Percentiles rank a stretch among this genome's conserved stretches.
Conservation (phyloP, 2,797 vertebrate species). For the Calcarius lapponicus region DNA sequence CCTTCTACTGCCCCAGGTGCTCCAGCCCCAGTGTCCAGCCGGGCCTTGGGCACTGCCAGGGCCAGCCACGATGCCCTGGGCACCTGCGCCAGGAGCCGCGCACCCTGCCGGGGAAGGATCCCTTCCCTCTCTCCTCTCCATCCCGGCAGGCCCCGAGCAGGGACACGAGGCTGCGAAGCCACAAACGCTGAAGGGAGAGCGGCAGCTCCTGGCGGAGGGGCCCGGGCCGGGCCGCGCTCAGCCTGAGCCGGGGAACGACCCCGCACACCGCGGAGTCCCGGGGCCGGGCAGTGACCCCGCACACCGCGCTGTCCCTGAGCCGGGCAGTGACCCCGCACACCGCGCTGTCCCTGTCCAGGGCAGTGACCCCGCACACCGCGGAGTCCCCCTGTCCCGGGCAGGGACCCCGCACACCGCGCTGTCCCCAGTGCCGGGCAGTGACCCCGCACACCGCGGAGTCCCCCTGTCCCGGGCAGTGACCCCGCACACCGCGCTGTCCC, state of each 20-base stretch:
- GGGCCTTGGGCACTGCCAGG: neutral
- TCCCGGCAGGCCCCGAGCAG: neutral
- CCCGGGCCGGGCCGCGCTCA: neutral
- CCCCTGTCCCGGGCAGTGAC: too few species aligned
- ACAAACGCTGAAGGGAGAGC: neutral
- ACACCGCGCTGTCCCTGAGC: too few species aligned
- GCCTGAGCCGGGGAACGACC: neutral
- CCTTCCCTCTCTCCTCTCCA: neutral
- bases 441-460: too few species aligned
- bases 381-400: too few species aligned
- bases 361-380: too few species aligned
- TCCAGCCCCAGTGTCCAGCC: neutral
- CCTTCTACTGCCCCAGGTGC: neutral
- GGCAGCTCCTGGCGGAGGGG: neutral
- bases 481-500: too few species aligned
- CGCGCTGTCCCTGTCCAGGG: too few species aligned
- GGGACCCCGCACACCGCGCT: too few species aligned
- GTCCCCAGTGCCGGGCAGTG: too few species aligned
- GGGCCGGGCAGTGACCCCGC: too few species aligned
- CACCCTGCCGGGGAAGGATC: neutral
- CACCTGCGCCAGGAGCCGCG: neutral
- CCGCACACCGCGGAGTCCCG: too few species aligned
- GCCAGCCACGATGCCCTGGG: neutral
- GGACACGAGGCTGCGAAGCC: neutral
- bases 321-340: too few species aligned